Percentiles rank a stretch among this genome's conserved stretches.
phyloP scores from a whole-genome alignment of 2,797 vertebrate genomes.

The Gobionotothen gibberifrons region DNA sequence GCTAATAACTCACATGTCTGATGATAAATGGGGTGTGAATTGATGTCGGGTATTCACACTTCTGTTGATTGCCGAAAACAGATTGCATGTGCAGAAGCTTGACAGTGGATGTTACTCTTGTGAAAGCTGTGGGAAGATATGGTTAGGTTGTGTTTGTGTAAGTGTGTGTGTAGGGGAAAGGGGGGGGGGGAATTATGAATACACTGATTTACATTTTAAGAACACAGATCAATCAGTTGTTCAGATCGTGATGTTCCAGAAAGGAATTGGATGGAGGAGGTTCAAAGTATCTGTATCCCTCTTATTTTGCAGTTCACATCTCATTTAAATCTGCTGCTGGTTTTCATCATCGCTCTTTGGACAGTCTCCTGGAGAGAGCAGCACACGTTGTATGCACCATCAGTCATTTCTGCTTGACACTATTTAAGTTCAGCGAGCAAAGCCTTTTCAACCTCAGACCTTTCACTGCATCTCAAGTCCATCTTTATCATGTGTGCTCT shows the following conservation, averaged over 20 bases:
- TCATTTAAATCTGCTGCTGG: constrained; percentile 32
- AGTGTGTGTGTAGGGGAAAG: neutral
- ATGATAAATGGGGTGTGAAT: too few relatives aligned
- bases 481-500: constrained; percentile 1
- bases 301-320: constrained; percentile 6
- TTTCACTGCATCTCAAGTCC: neutral
- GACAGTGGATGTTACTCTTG: neutral
- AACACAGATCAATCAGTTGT: constrained; percentile 17
- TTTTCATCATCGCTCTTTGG: constrained; percentile 49
- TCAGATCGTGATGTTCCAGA: constrained; percentile 44
- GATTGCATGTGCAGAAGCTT: too few relatives aligned
- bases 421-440: constrained; percentile 16
- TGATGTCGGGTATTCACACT: too few relatives aligned
- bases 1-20: too few relatives aligned
- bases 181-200: too few relatives aligned
- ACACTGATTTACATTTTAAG: constrained; percentile 3
- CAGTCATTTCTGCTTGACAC: constrained; percentile 29
- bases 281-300: constrained; percentile 22
- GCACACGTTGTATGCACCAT: constrained; percentile 43
- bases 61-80: too few relatives aligned
- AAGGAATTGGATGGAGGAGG: constrained; percentile 22
- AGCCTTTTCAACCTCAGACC: constrained; percentile 17
- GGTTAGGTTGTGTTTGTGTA: too few relatives aligned
- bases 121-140: neutral
- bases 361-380: constrained; percentile 32